phyloP scores from a whole-genome alignment of 2,113 vertebrate species.

The Bombycilla garrulus region DNA sequence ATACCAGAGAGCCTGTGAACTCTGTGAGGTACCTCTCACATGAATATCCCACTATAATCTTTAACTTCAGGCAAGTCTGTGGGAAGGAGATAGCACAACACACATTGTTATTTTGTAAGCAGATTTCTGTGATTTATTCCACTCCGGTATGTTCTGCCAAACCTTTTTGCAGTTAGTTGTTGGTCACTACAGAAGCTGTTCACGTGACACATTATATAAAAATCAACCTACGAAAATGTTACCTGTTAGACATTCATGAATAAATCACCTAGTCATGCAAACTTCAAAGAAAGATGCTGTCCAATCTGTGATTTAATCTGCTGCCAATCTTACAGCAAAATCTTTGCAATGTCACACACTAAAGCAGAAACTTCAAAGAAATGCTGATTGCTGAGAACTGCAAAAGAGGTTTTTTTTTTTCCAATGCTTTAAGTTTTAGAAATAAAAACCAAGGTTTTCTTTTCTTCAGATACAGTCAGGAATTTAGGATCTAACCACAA shows the following conservation, averaged over 20 bases:
- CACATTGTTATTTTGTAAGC: neutral
- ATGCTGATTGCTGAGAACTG: neutral
- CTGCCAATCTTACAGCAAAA: slow-evolving; percentile 7
- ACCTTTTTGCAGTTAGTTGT: neutral
- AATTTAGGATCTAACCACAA: neutral
- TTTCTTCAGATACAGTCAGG: neutral
- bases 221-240: neutral
- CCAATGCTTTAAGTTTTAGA: neutral
- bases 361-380: slow-evolving; percentile 43
- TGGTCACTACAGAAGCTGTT: neutral
- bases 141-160: neutral
- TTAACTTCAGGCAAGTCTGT: neutral
- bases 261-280: neutral
- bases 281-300: slow-evolving; percentile 27
- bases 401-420: neutral
- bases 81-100: neutral
- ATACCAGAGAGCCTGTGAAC: neutral
- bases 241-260: neutral
- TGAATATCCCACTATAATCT: neutral
- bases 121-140: neutral
- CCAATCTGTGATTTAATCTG: slow-evolving; percentile 25
- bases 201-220: neutral
- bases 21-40: neutral
- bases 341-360: neutral
- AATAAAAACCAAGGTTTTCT: neutral